Evolutionary conservation across 2,113 vertebrate genomes (phyloP).

Genomic region (Ageneiosus marmoratus): DNA sequence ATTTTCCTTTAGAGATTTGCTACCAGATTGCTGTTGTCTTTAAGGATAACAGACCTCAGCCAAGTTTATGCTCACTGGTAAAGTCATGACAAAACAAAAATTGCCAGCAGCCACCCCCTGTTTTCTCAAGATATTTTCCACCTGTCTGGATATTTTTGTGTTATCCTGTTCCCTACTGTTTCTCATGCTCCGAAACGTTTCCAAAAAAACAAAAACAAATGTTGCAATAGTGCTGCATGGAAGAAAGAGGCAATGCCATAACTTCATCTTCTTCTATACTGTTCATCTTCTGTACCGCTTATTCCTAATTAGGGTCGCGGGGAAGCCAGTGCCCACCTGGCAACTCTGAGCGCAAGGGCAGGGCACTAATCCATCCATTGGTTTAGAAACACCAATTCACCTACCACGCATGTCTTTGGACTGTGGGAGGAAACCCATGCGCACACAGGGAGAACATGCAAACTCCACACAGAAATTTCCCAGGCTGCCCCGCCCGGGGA

Average conservation of each 20-base stretch:
- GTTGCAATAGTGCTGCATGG: background rate
- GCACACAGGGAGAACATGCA: no score
- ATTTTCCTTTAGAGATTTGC: conserved; percentile 16
- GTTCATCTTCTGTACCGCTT: no score
- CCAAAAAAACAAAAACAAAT: background rate
- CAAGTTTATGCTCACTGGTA: background rate
- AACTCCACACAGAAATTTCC: no score
- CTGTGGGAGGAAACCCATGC: no score
- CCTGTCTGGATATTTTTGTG: conserved; percentile 30
- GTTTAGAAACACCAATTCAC: no score
- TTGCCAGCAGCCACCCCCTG: conserved; percentile 17
- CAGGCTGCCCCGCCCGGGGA: no score
- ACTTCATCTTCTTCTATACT: no score
- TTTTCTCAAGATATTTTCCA: conserved; percentile 39
- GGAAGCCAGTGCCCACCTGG: no score
- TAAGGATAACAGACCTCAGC: conserved; percentile 19
- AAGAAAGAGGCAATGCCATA: background rate
- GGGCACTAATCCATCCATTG: no score
- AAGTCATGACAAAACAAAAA: background rate
- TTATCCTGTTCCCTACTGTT: background rate
- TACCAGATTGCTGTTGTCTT: conserved; percentile 8
- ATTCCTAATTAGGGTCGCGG: no score
- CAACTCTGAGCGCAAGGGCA: no score
- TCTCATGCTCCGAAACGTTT: background rate
- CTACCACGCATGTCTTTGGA: no score